Evolutionary conservation across 2,797 vertebrate genomes (phyloP).

Genomic region (Coregonus ussuriensis): DNA sequence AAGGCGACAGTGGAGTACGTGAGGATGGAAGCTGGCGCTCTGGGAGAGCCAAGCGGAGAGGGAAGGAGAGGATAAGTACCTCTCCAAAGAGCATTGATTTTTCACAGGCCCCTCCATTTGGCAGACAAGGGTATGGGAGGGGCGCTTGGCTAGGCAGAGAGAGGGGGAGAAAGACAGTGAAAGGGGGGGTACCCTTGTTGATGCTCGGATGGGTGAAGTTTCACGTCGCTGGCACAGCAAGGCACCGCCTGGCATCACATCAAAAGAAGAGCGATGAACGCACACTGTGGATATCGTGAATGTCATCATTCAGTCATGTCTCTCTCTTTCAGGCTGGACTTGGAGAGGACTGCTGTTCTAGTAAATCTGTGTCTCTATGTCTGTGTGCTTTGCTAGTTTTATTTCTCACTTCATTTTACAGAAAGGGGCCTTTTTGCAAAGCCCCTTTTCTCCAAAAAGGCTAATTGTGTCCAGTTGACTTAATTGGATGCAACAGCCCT

Average conservation of each 20-base stretch:
- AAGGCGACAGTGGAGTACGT: constrained; percentile 4
- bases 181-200: constrained; percentile 36
- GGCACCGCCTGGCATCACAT: constrained; percentile 52
- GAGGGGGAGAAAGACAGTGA: constrained; percentile 36
- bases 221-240: constrained; percentile 46
- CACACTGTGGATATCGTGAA: constrained; percentile 43
- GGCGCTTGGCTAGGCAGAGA: constrained; percentile 28
- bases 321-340: constrained; percentile 31
- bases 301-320: constrained; percentile 49
- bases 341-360: constrained; percentile 33
- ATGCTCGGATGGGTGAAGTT: constrained; percentile 57
- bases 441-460: constrained; percentile 53
- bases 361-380: constrained; percentile 42
- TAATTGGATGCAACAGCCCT: constrained; percentile 68
- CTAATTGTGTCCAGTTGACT: constrained; percentile 75
- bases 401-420: constrained; percentile 46
- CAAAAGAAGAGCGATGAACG: constrained; percentile 40
- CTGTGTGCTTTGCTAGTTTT: constrained; percentile 48
- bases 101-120: constrained; percentile 40
- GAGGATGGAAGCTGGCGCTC: constrained; percentile 52
- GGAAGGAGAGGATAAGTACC: constrained; percentile 53
- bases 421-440: constrained; percentile 52
- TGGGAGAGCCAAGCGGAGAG: constrained; percentile 39
- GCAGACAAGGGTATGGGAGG: constrained; percentile 52
- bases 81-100: constrained; percentile 70